Evolutionary conservation across 2,797 vertebrate species (phyloP).

Genomic region (Podargus strigoides): DNA sequence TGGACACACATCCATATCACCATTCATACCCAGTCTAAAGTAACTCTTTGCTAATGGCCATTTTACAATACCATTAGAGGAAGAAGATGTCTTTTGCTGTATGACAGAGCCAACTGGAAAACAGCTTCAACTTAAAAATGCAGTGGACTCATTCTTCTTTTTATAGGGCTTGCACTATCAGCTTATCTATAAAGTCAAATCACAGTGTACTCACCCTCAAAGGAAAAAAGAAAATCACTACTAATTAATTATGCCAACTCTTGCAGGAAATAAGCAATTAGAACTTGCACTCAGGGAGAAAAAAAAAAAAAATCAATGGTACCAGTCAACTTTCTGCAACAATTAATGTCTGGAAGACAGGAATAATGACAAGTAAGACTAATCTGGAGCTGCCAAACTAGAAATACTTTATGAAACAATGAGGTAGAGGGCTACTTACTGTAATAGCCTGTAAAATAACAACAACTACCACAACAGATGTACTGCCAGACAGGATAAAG

Average conservation of each 20-base stretch:
- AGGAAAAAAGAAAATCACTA: constrained; percentile 35
- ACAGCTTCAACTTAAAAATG: not conserved
- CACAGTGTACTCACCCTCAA: not conserved
- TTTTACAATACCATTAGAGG: not conserved
- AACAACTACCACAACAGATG: not conserved
- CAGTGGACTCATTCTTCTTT: not conserved
- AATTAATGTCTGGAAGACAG: not conserved
- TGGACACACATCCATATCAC: not conserved
- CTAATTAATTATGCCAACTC: constrained; percentile 32
- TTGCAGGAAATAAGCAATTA: constrained; percentile 60
- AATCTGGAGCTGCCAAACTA: not conserved
- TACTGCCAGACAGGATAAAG: not conserved
- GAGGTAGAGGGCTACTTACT: not conserved
- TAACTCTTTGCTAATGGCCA: not conserved
- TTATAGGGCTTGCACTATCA: not conserved
- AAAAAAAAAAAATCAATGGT: not conserved
- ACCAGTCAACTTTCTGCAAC: not conserved
- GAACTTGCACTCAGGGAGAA: not conserved
- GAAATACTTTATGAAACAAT: not conserved
- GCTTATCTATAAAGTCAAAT: not conserved
- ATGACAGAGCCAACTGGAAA: not conserved
- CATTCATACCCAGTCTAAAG: not conserved
- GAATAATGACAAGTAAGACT: not conserved
- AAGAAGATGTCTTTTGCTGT: not conserved
- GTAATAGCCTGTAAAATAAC: not conserved